These are phyloP conservation scores for Periparus ater DNA, from an alignment of 2,797 vertebrate genomes.

Conservation along the genomic window DNA sequence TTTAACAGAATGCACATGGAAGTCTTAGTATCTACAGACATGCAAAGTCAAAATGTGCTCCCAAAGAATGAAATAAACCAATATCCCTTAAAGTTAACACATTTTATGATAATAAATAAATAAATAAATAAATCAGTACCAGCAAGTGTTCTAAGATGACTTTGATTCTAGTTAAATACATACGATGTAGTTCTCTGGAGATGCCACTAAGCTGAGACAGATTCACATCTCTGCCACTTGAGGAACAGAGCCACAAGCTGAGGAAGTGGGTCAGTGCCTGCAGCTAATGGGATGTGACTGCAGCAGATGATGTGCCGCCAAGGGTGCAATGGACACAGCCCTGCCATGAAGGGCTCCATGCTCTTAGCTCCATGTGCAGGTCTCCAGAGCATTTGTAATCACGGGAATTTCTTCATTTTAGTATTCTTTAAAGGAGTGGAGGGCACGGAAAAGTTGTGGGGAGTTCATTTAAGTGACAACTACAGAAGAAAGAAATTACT, in stretches of 20 bases:
- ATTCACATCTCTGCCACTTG: background rate
- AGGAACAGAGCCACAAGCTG: background rate
- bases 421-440: background rate
- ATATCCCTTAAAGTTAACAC: background rate
- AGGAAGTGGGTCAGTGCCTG: background rate
- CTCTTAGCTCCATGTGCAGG: background rate
- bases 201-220: background rate
- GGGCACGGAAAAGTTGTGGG: background rate
- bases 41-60: background rate
- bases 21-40: background rate
- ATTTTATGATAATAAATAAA: background rate
- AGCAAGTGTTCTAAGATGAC: background rate
- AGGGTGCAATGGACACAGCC: background rate
- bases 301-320: conserved; percentile 28
- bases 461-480: background rate
- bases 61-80: background rate
- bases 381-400: background rate
- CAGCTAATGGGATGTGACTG: conserved; percentile 10
- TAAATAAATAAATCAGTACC: background rate
- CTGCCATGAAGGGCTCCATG: background rate
- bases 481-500: background rate
- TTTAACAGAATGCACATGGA: background rate
- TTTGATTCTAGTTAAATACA: background rate
- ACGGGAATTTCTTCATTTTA: background rate
- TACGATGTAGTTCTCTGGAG: background rate